Evolutionary conservation across 2,888 invertebrate genomes (phyloP).

Genomic region (Coelinius sp.): DNA sequence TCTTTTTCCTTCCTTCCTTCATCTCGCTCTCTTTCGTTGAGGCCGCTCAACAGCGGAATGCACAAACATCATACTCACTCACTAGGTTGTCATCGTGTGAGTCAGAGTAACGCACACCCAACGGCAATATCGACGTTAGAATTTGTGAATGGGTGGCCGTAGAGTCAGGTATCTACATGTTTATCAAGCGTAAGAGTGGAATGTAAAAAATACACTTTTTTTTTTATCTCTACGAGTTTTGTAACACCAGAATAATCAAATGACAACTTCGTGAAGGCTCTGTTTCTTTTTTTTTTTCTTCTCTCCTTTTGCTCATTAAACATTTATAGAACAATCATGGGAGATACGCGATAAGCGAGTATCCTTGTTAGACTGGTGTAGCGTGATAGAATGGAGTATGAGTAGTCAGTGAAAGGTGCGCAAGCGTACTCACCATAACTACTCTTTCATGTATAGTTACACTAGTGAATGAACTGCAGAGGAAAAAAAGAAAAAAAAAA

Average conservation of each 20-base stretch:
- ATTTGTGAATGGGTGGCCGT: constrained; percentile 61
- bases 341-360: constrained; percentile 1
- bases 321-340: constrained; percentile 4
- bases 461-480: constrained; percentile 48
- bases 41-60: constrained; percentile 54
- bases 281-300: background rate
- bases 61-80: constrained; percentile 55
- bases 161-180: constrained; percentile 8
- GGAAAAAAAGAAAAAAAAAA: constrained; percentile 59
- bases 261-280: background rate
- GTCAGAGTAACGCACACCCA: constrained; percentile 21
- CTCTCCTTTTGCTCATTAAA: no score
- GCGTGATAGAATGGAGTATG: constrained; percentile 2
- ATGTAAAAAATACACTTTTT: background rate
- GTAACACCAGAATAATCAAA: background rate
- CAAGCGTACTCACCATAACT: constrained; percentile 23
- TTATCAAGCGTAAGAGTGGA: background rate
- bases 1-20: constrained; percentile 39
- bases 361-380: background rate
- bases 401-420: constrained; percentile 25
- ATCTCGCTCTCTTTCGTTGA: constrained; percentile 36
- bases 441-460: constrained; percentile 25
- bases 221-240: background rate
- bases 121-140: constrained; percentile 25
- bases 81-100: constrained; percentile 28